These are phyloP conservation scores for Drosophila limbata DNA, from an alignment of 2,888 invertebrate genomes.

Conservation along the genomic window DNA sequence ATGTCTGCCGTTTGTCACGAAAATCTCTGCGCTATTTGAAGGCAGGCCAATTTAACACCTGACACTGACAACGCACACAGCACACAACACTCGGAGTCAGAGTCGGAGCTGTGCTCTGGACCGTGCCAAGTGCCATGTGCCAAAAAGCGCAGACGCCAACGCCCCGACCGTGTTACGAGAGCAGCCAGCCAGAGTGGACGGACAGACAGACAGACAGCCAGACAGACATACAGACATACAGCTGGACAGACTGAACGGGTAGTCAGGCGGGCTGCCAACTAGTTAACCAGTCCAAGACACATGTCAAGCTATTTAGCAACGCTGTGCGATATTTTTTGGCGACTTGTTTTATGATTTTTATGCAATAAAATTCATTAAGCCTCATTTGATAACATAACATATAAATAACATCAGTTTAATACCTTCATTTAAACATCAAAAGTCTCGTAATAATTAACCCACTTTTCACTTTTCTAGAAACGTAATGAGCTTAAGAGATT, in stretches of 20 bases:
- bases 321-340: conserved; percentile 51
- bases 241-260: conserved; percentile 23
- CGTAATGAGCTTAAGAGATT: too few relatives aligned
- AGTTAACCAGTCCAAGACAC: conserved; percentile 47
- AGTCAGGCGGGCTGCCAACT: conserved; percentile 45
- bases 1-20: conserved; percentile 63
- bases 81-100: conserved; percentile 6
- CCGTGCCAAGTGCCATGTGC: conserved; percentile 56
- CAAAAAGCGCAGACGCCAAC: conserved; percentile 59
- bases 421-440: conserved; percentile 1
- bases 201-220: conserved; percentile 7
- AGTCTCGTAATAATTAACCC: background rate
- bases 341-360: conserved; percentile 34
- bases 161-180: conserved; percentile 67
- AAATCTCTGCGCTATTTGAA: conserved; percentile 48
- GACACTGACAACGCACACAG: conserved; percentile 42
- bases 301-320: conserved; percentile 68
- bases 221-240: conserved; percentile 5
- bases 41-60: conserved; percentile 75
- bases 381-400: conserved; percentile 1
- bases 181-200: conserved; percentile 17
- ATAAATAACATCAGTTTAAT: background rate
- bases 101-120: conserved; percentile 45
- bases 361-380: conserved; percentile 14
- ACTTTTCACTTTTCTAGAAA: background rate